phyloP scores from a whole-genome alignment of 2,888 invertebrate species.

The Neoascia interrupta region DNA sequence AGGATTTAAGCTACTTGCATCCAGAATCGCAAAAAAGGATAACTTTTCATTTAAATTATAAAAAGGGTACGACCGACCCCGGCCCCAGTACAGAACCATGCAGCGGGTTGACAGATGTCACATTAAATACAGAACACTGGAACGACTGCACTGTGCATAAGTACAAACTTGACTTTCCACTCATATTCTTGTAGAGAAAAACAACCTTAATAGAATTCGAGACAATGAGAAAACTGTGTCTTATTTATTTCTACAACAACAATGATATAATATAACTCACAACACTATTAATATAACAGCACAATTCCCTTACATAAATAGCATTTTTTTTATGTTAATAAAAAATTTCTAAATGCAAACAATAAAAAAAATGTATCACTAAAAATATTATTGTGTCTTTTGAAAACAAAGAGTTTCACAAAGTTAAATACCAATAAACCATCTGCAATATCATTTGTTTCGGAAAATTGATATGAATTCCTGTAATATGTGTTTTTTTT shows the following conservation, averaged over 20 bases:
- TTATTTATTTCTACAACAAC: not conserved
- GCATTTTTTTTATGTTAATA: constrained; percentile 37
- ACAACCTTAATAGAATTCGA: too few species aligned
- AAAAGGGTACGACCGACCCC: too few species aligned
- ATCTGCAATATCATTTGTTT: too few species aligned
- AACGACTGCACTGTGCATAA: not conserved
- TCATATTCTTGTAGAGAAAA: not conserved
- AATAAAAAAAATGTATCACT: not conserved
- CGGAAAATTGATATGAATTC: not conserved
- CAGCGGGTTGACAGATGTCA: too few species aligned
- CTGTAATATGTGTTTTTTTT: too few species aligned
- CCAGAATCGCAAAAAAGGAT: too few species aligned
- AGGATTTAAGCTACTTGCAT: too few species aligned
- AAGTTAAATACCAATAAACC: constrained; percentile 13
- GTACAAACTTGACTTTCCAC: not conserved
- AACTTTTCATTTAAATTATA: too few species aligned
- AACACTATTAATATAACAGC: constrained; percentile 34
- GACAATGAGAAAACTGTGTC: too few species aligned
- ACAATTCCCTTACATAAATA: constrained; percentile 17
- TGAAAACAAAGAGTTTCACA: constrained; percentile 15
- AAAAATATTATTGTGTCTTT: not conserved
- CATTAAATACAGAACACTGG: not conserved
- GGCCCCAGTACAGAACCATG: too few species aligned
- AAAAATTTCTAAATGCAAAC: constrained; percentile 39
- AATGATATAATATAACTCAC: constrained; percentile 26